Conservation (phyloP, 2,797 vertebrate species). For the Sebastes trivittatus region DNA sequence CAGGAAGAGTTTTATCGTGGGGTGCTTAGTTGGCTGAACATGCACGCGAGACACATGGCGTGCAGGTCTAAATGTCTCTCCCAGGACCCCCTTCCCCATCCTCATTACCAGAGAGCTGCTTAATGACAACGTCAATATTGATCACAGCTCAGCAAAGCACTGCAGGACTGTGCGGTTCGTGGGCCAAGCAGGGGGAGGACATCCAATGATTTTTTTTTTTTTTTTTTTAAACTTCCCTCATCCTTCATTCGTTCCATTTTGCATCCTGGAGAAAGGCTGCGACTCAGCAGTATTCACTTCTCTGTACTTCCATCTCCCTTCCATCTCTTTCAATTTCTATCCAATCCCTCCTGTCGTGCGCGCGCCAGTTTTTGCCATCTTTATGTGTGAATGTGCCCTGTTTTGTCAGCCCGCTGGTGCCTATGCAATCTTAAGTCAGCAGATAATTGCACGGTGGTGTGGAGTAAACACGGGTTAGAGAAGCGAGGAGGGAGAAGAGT, state of each 20-base stretch:
- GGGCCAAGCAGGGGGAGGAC: conserved; percentile 46
- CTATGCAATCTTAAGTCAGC: conserved; percentile 51
- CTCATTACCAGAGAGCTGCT: conserved; percentile 79
- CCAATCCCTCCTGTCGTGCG: conserved; percentile 13
- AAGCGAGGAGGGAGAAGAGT: conserved; percentile 29
- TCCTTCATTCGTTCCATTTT: conserved; percentile 65
- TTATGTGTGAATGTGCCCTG: conserved; percentile 23
- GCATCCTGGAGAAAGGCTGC: conserved; percentile 52
- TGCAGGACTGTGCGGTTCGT: conserved; percentile 64
- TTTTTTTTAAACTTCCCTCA: conserved; percentile 60
- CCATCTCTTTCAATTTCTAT: conserved; percentile 56
- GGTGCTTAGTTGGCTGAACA: conserved; percentile 44
- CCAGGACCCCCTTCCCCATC: conserved; percentile 63
- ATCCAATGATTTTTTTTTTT: conserved; percentile 57
- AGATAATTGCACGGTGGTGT: conserved; percentile 61
- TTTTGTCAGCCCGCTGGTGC: conserved; percentile 42
- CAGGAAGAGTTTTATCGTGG: conserved; percentile 24
- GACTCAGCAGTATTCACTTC: conserved; percentile 61
- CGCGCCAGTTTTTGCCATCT: conserved; percentile 13
- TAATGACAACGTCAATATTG: conserved; percentile 83
- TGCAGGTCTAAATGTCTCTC: conserved; percentile 71
- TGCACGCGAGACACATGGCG: conserved; percentile 52
- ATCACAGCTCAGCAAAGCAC: conserved; percentile 74
- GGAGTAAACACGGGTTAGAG: conserved; percentile 57
- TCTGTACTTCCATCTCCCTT: conserved; percentile 44